Evolutionary conservation across 2,113 vertebrate genomes (phyloP).

Genomic region (Fukomys damarensis): DNA sequence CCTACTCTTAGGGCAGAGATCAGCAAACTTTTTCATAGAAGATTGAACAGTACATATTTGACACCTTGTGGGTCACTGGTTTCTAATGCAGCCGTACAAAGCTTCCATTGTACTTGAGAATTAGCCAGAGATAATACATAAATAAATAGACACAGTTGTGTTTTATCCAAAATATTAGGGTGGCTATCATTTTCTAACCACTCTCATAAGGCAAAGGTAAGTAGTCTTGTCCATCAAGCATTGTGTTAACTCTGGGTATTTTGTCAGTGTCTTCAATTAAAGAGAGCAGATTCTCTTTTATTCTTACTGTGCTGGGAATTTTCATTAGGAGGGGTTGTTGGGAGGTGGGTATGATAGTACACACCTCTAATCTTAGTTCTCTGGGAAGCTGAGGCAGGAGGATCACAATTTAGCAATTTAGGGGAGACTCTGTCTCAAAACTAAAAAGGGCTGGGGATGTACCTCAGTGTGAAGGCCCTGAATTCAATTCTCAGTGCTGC

Average conservation of each 20-base stretch:
- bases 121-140: not conserved
- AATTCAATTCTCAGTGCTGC: no score
- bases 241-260: not conserved
- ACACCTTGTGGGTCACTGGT: not conserved
- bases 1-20: no score
- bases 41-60: no score
- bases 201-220: not conserved
- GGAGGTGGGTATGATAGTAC: no score
- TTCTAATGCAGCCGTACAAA: not conserved
- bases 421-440: no score
- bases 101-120: no score
- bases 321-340: not conserved
- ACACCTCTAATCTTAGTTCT: no score
- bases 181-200: not conserved
- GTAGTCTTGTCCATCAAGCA: not conserved
- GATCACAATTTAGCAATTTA: no score
- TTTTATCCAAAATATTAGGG: not conserved
- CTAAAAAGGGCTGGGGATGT: no score
- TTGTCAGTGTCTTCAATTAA: not conserved
- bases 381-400: no score
- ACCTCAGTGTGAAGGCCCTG: no score
- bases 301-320: not conserved
- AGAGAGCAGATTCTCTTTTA: not conserved
- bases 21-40: not conserved
- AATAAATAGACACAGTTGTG: not conserved